Conservation (phyloP, 2,113 vertebrate species). For the Carassius auratus region DNA sequence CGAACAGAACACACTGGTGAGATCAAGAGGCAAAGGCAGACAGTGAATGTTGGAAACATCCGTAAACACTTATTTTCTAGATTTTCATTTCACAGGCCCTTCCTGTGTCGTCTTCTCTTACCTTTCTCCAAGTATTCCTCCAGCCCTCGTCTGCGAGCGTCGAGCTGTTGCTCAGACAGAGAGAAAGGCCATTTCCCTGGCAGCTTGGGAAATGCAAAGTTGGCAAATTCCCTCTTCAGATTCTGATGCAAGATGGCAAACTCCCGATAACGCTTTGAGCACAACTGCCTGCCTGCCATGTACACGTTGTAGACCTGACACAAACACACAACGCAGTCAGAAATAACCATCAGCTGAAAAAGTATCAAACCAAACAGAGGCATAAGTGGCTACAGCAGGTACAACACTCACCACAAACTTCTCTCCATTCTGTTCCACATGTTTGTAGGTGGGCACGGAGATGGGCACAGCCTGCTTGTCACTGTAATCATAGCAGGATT, state of each 20-base stretch:
- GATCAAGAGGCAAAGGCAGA: not conserved
- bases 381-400: not conserved
- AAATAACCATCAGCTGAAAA: not conserved
- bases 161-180: constrained; percentile 93
- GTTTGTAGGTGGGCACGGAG: constrained; percentile 96
- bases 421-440: constrained; percentile 94
- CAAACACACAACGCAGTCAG: not conserved
- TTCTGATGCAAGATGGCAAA: constrained; percentile 95
- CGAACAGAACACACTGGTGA: constrained; percentile 90
- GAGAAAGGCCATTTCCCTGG: constrained; percentile 98
- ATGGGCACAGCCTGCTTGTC: constrained; percentile 98
- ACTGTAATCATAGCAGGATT: constrained; percentile 94
- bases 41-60: constrained; percentile 16
- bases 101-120: constrained; percentile 46
- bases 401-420: constrained; percentile 90
- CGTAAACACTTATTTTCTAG: not conserved
- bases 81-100: not conserved
- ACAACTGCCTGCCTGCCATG: constrained; percentile 95
- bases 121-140: constrained; percentile 97
- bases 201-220: constrained; percentile 93
- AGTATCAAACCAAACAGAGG: not conserved
- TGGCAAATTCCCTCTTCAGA: constrained; percentile 92
- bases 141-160: constrained; percentile 87
- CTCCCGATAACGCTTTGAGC: constrained; percentile 94
- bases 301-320: constrained; percentile 94